Conservation (phyloP, 30 jellyfish, hydroid and myxozoan genomes). For the Catostylus mosaicus region DNA sequence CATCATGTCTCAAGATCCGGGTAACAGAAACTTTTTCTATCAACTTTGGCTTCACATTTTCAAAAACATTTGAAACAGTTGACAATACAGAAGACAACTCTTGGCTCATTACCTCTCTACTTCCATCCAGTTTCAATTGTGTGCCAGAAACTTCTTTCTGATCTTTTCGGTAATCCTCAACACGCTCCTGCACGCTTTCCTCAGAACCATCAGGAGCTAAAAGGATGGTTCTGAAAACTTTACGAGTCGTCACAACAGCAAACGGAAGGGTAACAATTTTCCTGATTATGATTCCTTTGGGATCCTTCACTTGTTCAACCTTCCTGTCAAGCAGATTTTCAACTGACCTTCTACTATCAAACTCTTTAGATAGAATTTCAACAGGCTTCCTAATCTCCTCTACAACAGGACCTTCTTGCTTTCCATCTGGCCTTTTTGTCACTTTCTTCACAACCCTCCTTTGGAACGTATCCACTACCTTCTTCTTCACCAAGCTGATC, state of each 20-base stretch:
- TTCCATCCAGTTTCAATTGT: not conserved
- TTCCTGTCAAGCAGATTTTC: constrained; percentile 3
- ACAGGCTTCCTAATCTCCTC: constrained; percentile 72
- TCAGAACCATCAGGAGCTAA: constrained; percentile 58
- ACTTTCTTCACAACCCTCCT: constrained; percentile 69
- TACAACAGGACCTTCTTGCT: constrained; percentile 78
- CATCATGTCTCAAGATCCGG: constrained; percentile 50
- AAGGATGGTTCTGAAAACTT: constrained; percentile 44
- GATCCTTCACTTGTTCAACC: constrained; percentile 47
- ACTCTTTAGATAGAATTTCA: constrained; percentile 8
- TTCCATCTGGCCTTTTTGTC: constrained; percentile 74
- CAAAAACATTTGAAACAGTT: not conserved
- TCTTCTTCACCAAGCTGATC: constrained; percentile 19
- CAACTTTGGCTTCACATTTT: constrained; percentile 30
- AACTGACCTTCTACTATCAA: not conserved
- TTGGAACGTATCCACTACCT: constrained; percentile 46
- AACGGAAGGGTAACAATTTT: constrained; percentile 53
- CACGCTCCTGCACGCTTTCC: constrained; percentile 60
- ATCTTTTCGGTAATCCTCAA: constrained; percentile 43
- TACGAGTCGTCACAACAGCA: constrained; percentile 43
- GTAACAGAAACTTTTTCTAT: constrained; percentile 62
- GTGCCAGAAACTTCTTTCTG: not conserved
- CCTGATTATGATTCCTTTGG: constrained; percentile 44
- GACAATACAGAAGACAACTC: not conserved
- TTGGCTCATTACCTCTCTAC: not conserved